These are phyloP conservation scores for Drosophila subpulchrella DNA, from an alignment of 1,140 invertebrate genomes.

Conservation along the genomic window DNA sequence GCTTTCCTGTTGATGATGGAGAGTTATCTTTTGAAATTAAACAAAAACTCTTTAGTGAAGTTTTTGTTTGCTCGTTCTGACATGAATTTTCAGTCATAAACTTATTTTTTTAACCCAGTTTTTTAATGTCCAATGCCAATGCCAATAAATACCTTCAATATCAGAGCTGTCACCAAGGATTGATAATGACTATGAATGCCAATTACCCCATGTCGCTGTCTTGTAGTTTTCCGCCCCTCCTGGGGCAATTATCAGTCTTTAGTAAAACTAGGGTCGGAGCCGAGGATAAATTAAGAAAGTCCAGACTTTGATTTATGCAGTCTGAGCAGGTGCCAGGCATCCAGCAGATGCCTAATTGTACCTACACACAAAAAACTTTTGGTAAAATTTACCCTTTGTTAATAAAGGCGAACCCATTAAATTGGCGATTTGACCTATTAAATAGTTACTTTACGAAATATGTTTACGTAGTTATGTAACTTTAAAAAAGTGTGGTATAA, in stretches of 20 bases:
- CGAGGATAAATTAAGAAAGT: conserved; percentile 57
- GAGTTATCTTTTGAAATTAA: conserved; percentile 20
- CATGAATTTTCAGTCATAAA: too few species aligned
- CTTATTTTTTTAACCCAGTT: neutral
- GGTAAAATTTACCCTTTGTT: neutral
- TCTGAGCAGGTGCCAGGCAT: conserved; percentile 37
- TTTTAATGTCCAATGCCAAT: too few species aligned
- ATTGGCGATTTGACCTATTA: too few species aligned
- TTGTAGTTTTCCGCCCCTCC: neutral
- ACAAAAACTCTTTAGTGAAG: neutral
- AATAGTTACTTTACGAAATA: too few species aligned
- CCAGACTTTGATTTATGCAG: conserved; percentile 55
- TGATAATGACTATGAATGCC: conserved; percentile 30
- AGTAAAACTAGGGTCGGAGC: conserved; percentile 37
- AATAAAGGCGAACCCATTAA: too few species aligned
- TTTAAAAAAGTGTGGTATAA: too few species aligned
- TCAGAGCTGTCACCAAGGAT: neutral
- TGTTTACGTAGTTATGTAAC: too few species aligned
- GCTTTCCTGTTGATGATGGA: neutral
- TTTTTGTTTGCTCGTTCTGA: neutral
- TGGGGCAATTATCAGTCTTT: conserved; percentile 46
- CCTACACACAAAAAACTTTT: conserved; percentile 8
- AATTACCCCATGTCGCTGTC: conserved; percentile 28
- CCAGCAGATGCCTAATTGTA: conserved; percentile 29
- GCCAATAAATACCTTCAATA: neutral